phyloP scores from a whole-genome alignment of 1,140 invertebrate species.

The Caenorhabditis inopinata region DNA sequence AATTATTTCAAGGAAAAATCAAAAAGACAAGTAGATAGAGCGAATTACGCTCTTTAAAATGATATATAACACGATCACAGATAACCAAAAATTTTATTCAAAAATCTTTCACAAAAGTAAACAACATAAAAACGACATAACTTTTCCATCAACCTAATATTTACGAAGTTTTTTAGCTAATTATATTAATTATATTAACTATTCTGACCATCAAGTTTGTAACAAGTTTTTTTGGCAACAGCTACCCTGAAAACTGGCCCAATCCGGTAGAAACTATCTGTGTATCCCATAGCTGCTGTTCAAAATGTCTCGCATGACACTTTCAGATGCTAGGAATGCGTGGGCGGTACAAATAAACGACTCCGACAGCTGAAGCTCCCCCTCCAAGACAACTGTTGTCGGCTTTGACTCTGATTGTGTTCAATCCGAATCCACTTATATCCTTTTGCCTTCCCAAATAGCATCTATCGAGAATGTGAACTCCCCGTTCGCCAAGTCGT shows the following conservation, averaged over 20 bases:
- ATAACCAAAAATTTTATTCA: too few relatives aligned
- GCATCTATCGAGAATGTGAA: slow-evolving; percentile 60
- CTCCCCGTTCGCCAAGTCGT: slow-evolving; percentile 48
- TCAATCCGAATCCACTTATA: slow-evolving; percentile 62
- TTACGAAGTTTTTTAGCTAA: too few relatives aligned
- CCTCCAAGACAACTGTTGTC: slow-evolving; percentile 57
- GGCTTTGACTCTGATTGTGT: slow-evolving; percentile 56
- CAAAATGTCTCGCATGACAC: slow-evolving; percentile 47
- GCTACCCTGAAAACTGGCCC: slow-evolving; percentile 28
- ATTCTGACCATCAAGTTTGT: too few relatives aligned
- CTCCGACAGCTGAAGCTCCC: slow-evolving; percentile 46
- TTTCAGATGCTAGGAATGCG: slow-evolving; percentile 57
- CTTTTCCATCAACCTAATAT: too few relatives aligned
- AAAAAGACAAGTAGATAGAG: too few relatives aligned
- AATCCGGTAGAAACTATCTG: slow-evolving; percentile 57
- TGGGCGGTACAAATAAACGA: slow-evolving; percentile 58
- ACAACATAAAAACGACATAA: too few relatives aligned
- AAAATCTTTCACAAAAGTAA: too few relatives aligned
- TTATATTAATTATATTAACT: too few relatives aligned
- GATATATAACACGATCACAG: too few relatives aligned
- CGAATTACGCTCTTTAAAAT: too few relatives aligned
- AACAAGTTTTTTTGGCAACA: too few relatives aligned
- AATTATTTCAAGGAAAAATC: too few relatives aligned
- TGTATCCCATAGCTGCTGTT: slow-evolving; percentile 54
- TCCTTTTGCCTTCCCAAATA: slow-evolving; percentile 63